Evolutionary conservation across 1,140 invertebrate species (phyloP).

Genomic region (Musca vetustissima): DNA sequence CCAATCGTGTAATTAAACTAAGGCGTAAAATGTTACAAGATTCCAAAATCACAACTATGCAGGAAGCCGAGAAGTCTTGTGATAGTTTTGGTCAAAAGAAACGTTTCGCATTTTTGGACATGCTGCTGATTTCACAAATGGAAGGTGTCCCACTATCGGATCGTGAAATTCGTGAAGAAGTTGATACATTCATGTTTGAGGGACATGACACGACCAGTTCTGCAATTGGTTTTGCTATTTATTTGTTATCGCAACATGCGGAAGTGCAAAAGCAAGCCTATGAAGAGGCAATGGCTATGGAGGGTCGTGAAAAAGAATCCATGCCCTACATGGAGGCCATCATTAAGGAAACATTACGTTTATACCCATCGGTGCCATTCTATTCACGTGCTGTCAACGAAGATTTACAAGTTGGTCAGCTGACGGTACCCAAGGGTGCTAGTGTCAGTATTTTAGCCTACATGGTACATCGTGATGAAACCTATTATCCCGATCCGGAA

Average conservation of each 20-base stretch:
- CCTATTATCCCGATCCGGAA: slow-evolving; percentile 66
- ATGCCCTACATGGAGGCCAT: slow-evolving; percentile 71
- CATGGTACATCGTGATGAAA: slow-evolving; percentile 63
- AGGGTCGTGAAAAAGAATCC: slow-evolving; percentile 54
- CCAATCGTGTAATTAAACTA: slow-evolving; percentile 43
- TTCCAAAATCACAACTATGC: slow-evolving; percentile 27
- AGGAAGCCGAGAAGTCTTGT: slow-evolving; percentile 9
- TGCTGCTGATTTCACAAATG: slow-evolving; percentile 66
- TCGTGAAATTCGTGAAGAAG: slow-evolving; percentile 76
- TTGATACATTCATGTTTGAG: slow-evolving; percentile 82
- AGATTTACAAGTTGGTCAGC: slow-evolving; percentile 53
- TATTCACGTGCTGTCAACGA: slow-evolving; percentile 62
- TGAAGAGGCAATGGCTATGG: slow-evolving; percentile 64
- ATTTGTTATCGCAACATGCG: slow-evolving; percentile 64
- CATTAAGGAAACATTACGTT: slow-evolving; percentile 66
- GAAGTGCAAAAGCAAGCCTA: slow-evolving; percentile 66
- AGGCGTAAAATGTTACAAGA: slow-evolving; percentile 40
- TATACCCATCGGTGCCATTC: slow-evolving; percentile 71
- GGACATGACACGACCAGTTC: slow-evolving; percentile 75
- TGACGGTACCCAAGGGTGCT: slow-evolving; percentile 58
- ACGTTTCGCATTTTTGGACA: slow-evolving; percentile 77
- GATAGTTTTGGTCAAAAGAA: slow-evolving; percentile 51
- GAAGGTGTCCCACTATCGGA: slow-evolving; percentile 60
- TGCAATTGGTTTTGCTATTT: slow-evolving; percentile 62
- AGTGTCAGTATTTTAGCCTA: slow-evolving; percentile 56